These are phyloP conservation scores for Anableps anableps DNA, from an alignment of 2,797 vertebrate species.

Conservation along the genomic window DNA sequence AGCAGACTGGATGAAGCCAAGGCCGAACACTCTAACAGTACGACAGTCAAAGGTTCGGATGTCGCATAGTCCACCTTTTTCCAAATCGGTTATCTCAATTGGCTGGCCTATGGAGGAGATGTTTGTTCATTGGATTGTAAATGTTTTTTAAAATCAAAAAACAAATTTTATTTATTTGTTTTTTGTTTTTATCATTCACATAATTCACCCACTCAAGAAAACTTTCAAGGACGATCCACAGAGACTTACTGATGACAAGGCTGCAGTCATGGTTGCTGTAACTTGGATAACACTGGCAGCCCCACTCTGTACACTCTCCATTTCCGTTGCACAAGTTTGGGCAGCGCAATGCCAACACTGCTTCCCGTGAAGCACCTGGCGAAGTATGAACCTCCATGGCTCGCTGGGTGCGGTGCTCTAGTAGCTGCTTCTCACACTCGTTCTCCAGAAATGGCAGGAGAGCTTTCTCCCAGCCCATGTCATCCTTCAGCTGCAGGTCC, in stretches of 20 bases:
- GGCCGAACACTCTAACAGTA: constrained; percentile 69
- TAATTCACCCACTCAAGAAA: neutral
- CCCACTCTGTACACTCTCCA: constrained; percentile 79
- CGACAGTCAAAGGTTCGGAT: constrained; percentile 68
- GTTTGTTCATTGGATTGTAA: neutral
- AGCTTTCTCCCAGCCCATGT: constrained; percentile 75
- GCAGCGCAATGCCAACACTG: constrained; percentile 75
- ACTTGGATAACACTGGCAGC: constrained; percentile 79
- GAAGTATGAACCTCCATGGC: constrained; percentile 27
- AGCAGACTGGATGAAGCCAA: constrained; percentile 73
- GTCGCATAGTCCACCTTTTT: constrained; percentile 78
- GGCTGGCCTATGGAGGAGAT: constrained; percentile 62
- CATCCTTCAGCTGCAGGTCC: constrained; percentile 86
- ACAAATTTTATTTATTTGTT: no score
- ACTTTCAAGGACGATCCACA: neutral
- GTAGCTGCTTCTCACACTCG: constrained; percentile 82
- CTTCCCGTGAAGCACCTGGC: constrained; percentile 19
- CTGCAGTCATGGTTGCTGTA: constrained; percentile 84
- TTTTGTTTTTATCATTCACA: no score
- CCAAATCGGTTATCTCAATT: constrained; percentile 77
- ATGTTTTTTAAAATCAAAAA: neutral
- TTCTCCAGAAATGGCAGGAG: constrained; percentile 84
- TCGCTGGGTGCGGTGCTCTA: constrained; percentile 72
- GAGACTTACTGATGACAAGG: constrained; percentile 78
- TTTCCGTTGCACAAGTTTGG: constrained; percentile 80